phyloP scores from a whole-genome alignment of 1,140 invertebrate genomes.

The Hormaphis cornu region DNA sequence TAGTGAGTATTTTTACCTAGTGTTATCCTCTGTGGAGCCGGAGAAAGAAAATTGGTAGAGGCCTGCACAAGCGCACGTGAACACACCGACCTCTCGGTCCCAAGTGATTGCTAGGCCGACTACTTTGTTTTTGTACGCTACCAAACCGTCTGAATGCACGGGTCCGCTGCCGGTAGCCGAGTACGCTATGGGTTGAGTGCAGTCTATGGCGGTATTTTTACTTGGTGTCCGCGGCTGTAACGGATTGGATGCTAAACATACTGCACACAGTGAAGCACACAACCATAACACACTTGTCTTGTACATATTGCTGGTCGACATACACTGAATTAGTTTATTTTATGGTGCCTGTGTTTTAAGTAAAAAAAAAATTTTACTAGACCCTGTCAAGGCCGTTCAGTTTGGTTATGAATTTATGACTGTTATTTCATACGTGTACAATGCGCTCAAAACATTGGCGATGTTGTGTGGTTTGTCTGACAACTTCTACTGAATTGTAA shows the following conservation, averaged over 20 bases:
- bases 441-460: too few species aligned
- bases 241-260: background rate
- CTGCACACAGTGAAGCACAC: background rate
- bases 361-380: too few species aligned
- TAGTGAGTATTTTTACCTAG: too few species aligned
- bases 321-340: background rate
- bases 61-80: background rate
- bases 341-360: background rate
- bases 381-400: too few species aligned
- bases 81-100: slow-evolving; percentile 11
- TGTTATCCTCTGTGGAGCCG: background rate
- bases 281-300: background rate
- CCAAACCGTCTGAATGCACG: background rate
- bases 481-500: too few species aligned
- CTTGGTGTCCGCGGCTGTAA: background rate
- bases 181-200: background rate
- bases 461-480: too few species aligned
- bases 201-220: background rate
- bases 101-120: background rate
- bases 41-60: slow-evolving; percentile 21
- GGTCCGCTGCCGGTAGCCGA: background rate
- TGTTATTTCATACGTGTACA: too few species aligned
- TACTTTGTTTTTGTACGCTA: background rate
- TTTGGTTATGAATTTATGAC: too few species aligned
- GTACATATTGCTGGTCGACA: background rate